Conservation (phyloP, 2,113 vertebrate genomes). For the Antechinus stuartii region DNA sequence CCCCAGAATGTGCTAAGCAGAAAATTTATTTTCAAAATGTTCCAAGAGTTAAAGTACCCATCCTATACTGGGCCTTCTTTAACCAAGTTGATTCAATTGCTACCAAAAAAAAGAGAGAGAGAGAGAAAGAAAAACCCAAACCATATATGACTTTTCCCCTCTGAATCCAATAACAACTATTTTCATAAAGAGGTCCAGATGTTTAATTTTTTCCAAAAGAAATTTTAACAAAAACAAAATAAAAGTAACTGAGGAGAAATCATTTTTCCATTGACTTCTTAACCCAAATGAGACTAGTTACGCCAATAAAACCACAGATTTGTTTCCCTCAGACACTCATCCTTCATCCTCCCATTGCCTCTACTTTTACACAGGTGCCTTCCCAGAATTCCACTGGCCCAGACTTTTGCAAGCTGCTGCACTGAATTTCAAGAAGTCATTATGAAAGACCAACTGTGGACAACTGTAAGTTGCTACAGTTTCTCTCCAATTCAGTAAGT, state of each 20-base stretch:
- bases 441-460: conserved; percentile 47
- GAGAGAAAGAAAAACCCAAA: background rate
- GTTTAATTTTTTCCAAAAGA: conserved; percentile 76
- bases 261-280: conserved; percentile 79
- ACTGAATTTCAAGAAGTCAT: conserved; percentile 45
- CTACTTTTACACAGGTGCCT: conserved; percentile 68
- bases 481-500: conserved; percentile 24
- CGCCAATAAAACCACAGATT: conserved; percentile 62
- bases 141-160: conserved; percentile 22
- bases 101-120: conserved; percentile 51
- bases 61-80: conserved; percentile 12
- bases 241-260: conserved; percentile 76
- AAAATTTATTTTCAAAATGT: conserved; percentile 43
- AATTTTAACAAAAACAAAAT: conserved; percentile 78
- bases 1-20: background rate
- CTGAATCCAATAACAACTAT: conserved; percentile 69
- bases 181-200: conserved; percentile 79
- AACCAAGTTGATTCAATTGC: conserved; percentile 63
- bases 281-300: conserved; percentile 53
- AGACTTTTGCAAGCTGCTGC: background rate
- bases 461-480: conserved; percentile 20
- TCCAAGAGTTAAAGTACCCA: conserved; percentile 37
- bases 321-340: background rate
- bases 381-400: conserved; percentile 48
- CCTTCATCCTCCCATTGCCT: background rate